These are phyloP conservation scores for Strigamia transsilvanica DNA, from an alignment of 2,888 invertebrate species.

Conservation along the genomic window DNA sequence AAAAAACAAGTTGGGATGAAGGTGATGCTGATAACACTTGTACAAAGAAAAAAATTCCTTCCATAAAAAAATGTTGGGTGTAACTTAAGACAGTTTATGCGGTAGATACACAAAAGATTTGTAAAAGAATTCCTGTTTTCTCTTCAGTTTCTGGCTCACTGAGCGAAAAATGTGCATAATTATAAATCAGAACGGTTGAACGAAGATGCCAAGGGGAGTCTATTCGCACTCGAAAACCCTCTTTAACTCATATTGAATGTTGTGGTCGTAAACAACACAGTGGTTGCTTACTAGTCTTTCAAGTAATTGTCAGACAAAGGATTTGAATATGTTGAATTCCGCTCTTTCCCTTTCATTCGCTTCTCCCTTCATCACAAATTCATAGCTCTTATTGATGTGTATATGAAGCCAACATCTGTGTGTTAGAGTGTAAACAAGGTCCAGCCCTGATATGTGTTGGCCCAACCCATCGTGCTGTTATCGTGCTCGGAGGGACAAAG, in stretches of 20 bases:
- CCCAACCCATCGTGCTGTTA: slow-evolving; percentile 41
- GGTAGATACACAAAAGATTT: slow-evolving; percentile 12
- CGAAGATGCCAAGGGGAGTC: slow-evolving; percentile 48
- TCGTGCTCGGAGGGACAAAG: slow-evolving; percentile 41
- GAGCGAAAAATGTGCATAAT: slow-evolving; percentile 48
- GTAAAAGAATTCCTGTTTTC: slow-evolving; percentile 42
- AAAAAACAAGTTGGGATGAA: neutral
- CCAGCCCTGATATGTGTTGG: slow-evolving; percentile 45
- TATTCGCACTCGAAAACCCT: slow-evolving; percentile 30
- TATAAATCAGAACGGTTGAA: slow-evolving; percentile 47
- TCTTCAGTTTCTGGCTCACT: slow-evolving; percentile 24
- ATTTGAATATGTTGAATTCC: slow-evolving; percentile 16
- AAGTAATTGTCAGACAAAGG: slow-evolving; percentile 36
- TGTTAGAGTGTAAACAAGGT: slow-evolving; percentile 37
- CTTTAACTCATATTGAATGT: slow-evolving; percentile 28
- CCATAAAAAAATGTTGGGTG: slow-evolving; percentile 18
- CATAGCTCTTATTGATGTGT: slow-evolving; percentile 42
- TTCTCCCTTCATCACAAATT: slow-evolving; percentile 37
- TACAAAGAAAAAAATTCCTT: neutral
- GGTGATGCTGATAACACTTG: neutral
- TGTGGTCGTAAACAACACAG: slow-evolving; percentile 36
- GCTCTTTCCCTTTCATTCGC: slow-evolving; percentile 14
- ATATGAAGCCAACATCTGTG: slow-evolving; percentile 43
- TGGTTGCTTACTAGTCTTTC: slow-evolving; percentile 42
- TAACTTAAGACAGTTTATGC: neutral